Conservation (phyloP, 1,140 invertebrate species). For the Phymastichus coffea region DNA sequence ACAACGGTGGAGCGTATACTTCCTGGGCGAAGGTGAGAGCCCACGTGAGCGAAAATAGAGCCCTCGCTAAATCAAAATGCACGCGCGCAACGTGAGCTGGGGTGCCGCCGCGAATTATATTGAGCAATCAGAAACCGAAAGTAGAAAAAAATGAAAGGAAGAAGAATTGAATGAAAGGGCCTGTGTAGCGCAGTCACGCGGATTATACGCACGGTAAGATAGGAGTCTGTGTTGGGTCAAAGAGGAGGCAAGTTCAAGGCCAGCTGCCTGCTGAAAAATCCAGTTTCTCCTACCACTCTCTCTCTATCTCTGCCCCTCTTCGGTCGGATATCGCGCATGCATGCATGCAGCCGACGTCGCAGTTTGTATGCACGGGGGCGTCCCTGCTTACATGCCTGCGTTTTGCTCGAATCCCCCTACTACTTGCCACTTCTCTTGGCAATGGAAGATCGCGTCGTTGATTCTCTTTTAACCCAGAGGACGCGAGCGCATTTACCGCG, state of each 20-base stretch:
- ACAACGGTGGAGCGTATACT: no score
- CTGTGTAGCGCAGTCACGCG: slow-evolving; percentile 3
- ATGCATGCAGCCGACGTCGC: slow-evolving; percentile 45
- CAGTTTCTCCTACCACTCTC: background rate
- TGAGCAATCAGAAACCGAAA: slow-evolving; percentile 18
- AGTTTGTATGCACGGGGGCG: background rate
- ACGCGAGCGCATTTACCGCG: no score
- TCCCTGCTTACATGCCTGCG: background rate
- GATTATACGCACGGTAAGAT: background rate
- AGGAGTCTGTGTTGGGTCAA: slow-evolving; percentile 8
- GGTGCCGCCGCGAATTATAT: slow-evolving; percentile 7
- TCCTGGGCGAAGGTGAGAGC: no score
- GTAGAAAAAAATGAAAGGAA: slow-evolving; percentile 18
- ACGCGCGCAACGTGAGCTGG: background rate
- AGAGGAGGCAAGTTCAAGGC: slow-evolving; percentile 27
- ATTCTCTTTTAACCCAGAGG: no score
- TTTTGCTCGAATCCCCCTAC: no score
- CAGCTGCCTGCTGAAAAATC: slow-evolving; percentile 27
- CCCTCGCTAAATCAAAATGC: slow-evolving; percentile 3
- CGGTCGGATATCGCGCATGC: background rate
- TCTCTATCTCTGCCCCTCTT: background rate
- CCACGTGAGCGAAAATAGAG: background rate
- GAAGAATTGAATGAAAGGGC: no score
- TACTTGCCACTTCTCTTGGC: no score
- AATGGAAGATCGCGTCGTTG: no score